Evolutionary conservation across 2,113 vertebrate species (phyloP).

Genomic region (Antechinus stuartii): DNA sequence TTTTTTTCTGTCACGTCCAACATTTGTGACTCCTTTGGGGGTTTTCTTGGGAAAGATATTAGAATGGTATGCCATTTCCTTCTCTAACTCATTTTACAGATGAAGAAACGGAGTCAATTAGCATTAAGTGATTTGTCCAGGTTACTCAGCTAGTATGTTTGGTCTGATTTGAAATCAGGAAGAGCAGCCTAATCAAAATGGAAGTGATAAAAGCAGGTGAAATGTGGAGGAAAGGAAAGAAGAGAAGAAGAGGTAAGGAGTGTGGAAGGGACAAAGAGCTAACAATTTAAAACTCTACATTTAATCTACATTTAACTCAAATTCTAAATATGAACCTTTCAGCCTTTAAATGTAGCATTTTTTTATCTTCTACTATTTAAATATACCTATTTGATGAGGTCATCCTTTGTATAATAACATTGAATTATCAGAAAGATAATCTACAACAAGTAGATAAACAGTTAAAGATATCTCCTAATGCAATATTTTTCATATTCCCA

Average conservation of each 20-base stretch:
- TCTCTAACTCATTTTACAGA: neutral
- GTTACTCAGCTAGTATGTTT: neutral
- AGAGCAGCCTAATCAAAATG: neutral
- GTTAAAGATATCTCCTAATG: neutral
- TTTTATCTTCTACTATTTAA: neutral
- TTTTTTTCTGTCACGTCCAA: neutral
- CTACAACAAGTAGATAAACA: neutral
- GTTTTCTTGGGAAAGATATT: neutral
- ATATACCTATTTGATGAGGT: conserved; percentile 30
- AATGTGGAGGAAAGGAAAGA: conserved; percentile 7
- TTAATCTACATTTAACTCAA: conserved; percentile 35
- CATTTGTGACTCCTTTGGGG: neutral
- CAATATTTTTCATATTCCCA: conserved; percentile 39
- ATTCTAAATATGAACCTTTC: conserved; percentile 4
- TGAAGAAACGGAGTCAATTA: neutral
- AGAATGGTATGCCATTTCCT: neutral
- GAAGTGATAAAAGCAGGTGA: conserved; percentile 1
- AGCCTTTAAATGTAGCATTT: conserved; percentile 31
- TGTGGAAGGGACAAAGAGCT: conserved; percentile 6
- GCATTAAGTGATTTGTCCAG: neutral
- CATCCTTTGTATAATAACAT: conserved; percentile 22
- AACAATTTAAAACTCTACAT: neutral
- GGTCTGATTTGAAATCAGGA: neutral
- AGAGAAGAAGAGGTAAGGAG: neutral
- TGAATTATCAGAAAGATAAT: neutral